These are phyloP conservation scores for Patella depressa DNA, from an alignment of 2,888 invertebrate genomes.

Conservation along the genomic window DNA sequence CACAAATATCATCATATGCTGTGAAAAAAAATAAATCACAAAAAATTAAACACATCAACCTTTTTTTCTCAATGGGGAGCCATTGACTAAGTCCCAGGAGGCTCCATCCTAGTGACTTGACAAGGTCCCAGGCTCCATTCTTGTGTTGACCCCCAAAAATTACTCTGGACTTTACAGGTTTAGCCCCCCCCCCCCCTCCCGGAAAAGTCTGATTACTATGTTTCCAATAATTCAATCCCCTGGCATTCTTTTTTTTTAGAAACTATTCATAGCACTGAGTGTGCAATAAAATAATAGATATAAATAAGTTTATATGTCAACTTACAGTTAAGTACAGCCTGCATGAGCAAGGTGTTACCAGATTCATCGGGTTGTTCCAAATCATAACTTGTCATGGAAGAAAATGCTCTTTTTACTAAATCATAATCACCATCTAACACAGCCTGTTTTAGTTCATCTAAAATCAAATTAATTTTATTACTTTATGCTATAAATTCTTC, in stretches of 20 bases:
- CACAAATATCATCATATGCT: slow-evolving; percentile 65
- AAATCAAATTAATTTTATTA: slow-evolving; percentile 6
- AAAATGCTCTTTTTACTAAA: slow-evolving; percentile 51
- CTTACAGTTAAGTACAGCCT: slow-evolving; percentile 62
- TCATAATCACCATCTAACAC: slow-evolving; percentile 55
- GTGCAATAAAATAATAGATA: too few relatives aligned
- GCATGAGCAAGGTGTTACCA: slow-evolving; percentile 63
- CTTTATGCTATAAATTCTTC: too few relatives aligned
- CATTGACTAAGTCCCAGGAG: too few relatives aligned
- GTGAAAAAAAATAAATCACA: slow-evolving; percentile 25
- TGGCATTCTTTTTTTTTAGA: too few relatives aligned
- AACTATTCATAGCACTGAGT: too few relatives aligned
- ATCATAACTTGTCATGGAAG: slow-evolving; percentile 48
- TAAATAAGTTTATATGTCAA: neutral
- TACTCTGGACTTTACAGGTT: too few relatives aligned
- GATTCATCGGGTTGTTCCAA: slow-evolving; percentile 54
- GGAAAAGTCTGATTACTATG: too few relatives aligned
- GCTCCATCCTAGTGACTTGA: too few relatives aligned
- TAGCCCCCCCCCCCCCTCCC: too few relatives aligned
- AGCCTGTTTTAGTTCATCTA: slow-evolving; percentile 52
- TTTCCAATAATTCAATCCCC: too few relatives aligned
- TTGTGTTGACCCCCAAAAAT: too few relatives aligned
- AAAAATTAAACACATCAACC: neutral
- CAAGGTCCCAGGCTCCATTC: too few relatives aligned
- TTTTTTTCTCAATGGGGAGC: neutral